Conservation (phyloP, 1,140 invertebrate species). For the Procambarus clarkii region DNA sequence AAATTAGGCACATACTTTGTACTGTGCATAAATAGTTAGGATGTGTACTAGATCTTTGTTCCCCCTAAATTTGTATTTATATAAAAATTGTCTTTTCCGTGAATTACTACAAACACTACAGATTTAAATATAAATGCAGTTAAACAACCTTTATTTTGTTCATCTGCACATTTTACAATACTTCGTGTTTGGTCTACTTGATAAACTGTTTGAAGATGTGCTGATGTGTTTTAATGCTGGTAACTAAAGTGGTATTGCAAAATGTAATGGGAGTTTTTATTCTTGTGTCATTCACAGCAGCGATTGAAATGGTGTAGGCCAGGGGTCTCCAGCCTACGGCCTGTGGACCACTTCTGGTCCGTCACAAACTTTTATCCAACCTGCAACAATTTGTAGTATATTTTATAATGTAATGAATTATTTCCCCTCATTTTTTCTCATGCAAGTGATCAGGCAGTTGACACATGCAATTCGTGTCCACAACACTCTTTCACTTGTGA, state of each 20-base stretch:
- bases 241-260: neutral
- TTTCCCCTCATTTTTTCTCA: no score
- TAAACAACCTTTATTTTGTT: neutral
- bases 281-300: neutral
- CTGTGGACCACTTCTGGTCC: no score
- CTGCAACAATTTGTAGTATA: no score
- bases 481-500: no score
- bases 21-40: neutral
- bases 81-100: neutral
- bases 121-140: neutral
- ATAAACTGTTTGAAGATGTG: neutral
- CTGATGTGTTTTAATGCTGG: neutral
- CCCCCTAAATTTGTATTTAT: neutral
- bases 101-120: neutral
- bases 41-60: neutral
- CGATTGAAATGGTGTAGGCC: neutral
- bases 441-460: no score
- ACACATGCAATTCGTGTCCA: no score
- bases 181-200: neutral
- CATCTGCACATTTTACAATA: neutral
- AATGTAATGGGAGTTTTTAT: neutral
- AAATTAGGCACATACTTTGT: neutral
- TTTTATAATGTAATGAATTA: no score
- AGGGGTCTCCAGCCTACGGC: no score
- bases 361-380: no score